phyloP scores from a whole-genome alignment of 2,797 vertebrate species.

The Acridotheres tristis region DNA sequence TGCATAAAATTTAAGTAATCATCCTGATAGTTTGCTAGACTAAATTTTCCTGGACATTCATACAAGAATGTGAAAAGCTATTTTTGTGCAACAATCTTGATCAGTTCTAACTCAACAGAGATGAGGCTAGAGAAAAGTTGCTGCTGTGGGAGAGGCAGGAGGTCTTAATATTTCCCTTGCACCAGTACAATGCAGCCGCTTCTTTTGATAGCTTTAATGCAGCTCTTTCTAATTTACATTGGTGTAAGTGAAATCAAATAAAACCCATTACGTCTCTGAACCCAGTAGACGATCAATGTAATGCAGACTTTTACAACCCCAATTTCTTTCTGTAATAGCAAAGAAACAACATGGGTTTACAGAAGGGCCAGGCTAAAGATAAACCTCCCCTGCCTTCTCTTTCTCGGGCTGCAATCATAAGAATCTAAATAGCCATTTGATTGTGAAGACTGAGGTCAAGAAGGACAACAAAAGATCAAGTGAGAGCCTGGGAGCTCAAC shows the following conservation, averaged over 20 bases:
- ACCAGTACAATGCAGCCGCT: neutral
- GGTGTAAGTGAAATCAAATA: conserved; percentile 64
- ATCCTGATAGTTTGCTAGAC: conserved; percentile 36
- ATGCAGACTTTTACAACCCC: conserved; percentile 54
- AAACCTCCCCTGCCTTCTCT: conserved; percentile 9
- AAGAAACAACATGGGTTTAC: conserved; percentile 49
- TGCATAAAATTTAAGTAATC: conserved; percentile 39
- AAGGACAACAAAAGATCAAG: conserved; percentile 12
- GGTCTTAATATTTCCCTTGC: conserved; percentile 1
- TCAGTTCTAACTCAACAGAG: neutral
- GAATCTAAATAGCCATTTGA: conserved; percentile 9
- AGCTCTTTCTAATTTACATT: conserved; percentile 54
- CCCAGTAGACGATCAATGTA: conserved; percentile 56
- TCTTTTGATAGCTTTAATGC: conserved; percentile 31
- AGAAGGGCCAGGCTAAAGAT: conserved; percentile 21
- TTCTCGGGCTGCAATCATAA: neutral
- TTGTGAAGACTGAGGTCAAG: conserved; percentile 29
- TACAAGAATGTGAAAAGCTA: neutral
- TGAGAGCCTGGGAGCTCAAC: neutral
- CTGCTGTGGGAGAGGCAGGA: neutral
- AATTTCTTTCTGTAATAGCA: conserved; percentile 53
- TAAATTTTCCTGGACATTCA: conserved; percentile 16
- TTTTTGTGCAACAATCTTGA: neutral
- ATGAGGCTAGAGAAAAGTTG: neutral
- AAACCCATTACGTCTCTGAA: conserved; percentile 47